Base-by-base conservation (phyloP, 2,888 invertebrate genomes). In the Notodonta dromedarius region DNA sequence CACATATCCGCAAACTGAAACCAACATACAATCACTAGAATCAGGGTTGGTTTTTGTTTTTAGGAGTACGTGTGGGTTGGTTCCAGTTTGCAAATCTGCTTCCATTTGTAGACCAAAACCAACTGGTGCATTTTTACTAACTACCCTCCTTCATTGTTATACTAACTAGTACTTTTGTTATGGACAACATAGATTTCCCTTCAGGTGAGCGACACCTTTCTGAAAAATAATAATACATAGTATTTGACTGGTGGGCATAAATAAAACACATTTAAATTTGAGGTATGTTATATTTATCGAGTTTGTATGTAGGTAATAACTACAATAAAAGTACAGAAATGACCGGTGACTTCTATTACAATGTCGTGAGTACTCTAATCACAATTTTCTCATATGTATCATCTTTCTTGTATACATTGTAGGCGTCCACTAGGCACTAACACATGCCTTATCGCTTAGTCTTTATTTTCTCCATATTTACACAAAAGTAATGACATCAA, bases 201-300 rank as follows among this genome's bases (percentile, higher is more conserved):
- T 2, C 24, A 24, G 1, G 1, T 24, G 24, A 24, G 24, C 24
- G 24, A 24, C 24, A 24, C 24, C 24, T 24, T 24, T 24, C 24
- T 24, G 24, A 35, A 35, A 35, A 35, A 35, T 35, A 6, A 35
- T 35, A 35, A 5, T 35, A 35, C 35, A 35, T 35, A 35, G 5
- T 35, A 35, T 3, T 42, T 42, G 11, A 11, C 11, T 11, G 42
- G 11, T 42, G 12, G 11, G 42, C 9, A 3, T 42, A 70, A 80
- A 79, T 77, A 74, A 90, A 86, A 86, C 83, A 76, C 75, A 72
- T 66, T 72, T 81, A 82, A 86, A 83, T 90, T 92, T 89, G 91
- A 92, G 91, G 93, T 93, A 93, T 90, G 90, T 93, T 92, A 90
- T 92, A 93, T 92, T 91, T 92, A 93, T 93, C 91, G 87, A 93